Percentiles rank a stretch among this genome's conserved stretches.
These are phyloP conservation scores for Poeciliopsis turneri DNA, from an alignment of 2,797 vertebrate genomes.

Conservation along the genomic window DNA sequence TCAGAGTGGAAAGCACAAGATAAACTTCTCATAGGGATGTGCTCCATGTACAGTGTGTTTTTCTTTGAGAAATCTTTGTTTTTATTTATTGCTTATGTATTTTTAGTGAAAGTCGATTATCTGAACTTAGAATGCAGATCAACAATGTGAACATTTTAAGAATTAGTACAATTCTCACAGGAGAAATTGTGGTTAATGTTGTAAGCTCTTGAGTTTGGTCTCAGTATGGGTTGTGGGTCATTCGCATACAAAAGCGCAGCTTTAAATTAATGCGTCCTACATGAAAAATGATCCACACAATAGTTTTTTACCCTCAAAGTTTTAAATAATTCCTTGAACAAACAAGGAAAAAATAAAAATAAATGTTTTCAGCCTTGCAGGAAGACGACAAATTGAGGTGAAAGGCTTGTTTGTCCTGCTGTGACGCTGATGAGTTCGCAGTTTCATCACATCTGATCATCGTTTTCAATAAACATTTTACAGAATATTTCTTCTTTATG, in stretches of 20 bases:
- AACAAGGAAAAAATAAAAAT: neutral
- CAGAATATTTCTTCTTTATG: neutral
- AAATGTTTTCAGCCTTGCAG: neutral
- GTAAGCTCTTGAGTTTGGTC: neutral
- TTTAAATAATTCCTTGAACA: neutral
- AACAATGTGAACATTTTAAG: neutral
- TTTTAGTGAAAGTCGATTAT: neutral
- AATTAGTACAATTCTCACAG: neutral
- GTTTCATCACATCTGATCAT: neutral
- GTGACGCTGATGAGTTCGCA: neutral
- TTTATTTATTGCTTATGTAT: neutral
- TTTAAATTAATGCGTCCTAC: neutral
- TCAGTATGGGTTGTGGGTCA: neutral
- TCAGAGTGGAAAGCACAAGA: neutral
- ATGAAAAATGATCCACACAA: neutral
- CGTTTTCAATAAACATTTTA: neutral
- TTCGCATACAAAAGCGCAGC: neutral
- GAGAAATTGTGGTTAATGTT: neutral
- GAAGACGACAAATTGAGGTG: neutral
- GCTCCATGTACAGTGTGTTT: neutral
- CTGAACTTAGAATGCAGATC: neutral
- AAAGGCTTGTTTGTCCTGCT: neutral
- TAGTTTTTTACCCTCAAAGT: neutral
- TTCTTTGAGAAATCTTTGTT: neutral
- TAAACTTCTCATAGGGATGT: neutral